Evolutionary conservation across 2,888 invertebrate genomes (phyloP), one percentile per base, ranked within the genome.

Genomic region (Drosophila trichaetosa): DNA sequence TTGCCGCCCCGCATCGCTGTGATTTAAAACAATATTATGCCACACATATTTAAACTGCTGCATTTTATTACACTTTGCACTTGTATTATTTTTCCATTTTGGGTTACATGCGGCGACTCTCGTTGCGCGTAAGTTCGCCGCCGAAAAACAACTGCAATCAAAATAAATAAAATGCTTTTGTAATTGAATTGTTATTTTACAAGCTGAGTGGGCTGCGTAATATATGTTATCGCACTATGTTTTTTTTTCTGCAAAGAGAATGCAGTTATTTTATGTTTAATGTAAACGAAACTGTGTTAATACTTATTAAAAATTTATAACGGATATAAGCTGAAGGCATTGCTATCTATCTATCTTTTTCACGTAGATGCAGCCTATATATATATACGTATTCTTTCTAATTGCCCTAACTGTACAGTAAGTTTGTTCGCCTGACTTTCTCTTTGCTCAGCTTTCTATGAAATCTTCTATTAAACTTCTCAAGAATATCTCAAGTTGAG

Each of bases 11-110:
- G 33, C 52, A 16, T 24, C 27, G 48, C 76, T 59, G 36, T 71
- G 76, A 71, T 75, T 75, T 70, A 67, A 72, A 76, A 72, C 51
- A 79, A 72, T 78, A 63, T 79, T 68, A 57, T 66, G 38, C 29
- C 38, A 42, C 40, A 48, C 34, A 61, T 60, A 64, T 76, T 63
- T 71, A 58, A 75, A 54, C 54, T 69, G 46, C 62, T 64, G 69
- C 63, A 61, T 60, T 69, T 75, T 57, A 59, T 59, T 65, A 38
- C 36, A n/a, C 33, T 40, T 59, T 65, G 31, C 36, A 18, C 33
- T 40, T 46, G n/a, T 49, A 58, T 53, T 53, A 11, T 63, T 51
- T 27, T 60, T 40, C 10, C 18, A 51, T 27, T 68, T 57, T 34
- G 21, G 21, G 48, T 8, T 34, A 64, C 18, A 27, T 49, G 46